A percentile compares a stretch with the other conserved stretches of the same genome.
Conservation (phyloP, 2,113 vertebrate genomes). For the Archilochus colubris region DNA sequence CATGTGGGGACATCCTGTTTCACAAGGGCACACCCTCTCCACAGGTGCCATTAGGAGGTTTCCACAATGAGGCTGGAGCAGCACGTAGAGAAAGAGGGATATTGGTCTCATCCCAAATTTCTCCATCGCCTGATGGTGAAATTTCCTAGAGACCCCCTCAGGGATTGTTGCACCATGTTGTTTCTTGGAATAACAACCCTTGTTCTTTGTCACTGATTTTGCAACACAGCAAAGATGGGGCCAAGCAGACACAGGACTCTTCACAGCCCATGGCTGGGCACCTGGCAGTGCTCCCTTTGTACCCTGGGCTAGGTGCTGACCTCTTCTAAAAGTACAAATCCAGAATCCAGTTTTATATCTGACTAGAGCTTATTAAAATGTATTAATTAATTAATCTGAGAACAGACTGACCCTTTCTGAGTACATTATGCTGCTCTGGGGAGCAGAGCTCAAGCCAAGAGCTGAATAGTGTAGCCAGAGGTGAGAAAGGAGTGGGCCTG, state of each 20-base stretch:
- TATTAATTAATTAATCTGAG: neutral
- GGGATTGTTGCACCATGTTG: neutral
- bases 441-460: neutral
- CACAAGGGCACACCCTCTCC: neutral
- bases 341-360: neutral
- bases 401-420: neutral
- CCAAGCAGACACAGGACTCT: neutral
- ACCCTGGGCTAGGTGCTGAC: neutral
- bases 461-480: neutral
- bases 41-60: neutral
- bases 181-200: neutral
- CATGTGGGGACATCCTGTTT: neutral
- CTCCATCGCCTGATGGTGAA: neutral
- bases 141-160: neutral
- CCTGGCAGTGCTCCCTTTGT: accelerated
- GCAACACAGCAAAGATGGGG: neutral
- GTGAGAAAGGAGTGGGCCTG: neutral
- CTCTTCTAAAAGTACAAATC: neutral
- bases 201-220: neutral
- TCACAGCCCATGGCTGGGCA: neutral
- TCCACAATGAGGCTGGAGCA: neutral
- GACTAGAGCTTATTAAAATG: neutral
- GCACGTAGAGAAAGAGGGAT: neutral
- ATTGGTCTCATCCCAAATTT: neutral
- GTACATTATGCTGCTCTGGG: neutral